These are phyloP conservation scores for Choloepus didactylus DNA, from an alignment of 2,797 vertebrate genomes.

Conservation along the genomic window DNA sequence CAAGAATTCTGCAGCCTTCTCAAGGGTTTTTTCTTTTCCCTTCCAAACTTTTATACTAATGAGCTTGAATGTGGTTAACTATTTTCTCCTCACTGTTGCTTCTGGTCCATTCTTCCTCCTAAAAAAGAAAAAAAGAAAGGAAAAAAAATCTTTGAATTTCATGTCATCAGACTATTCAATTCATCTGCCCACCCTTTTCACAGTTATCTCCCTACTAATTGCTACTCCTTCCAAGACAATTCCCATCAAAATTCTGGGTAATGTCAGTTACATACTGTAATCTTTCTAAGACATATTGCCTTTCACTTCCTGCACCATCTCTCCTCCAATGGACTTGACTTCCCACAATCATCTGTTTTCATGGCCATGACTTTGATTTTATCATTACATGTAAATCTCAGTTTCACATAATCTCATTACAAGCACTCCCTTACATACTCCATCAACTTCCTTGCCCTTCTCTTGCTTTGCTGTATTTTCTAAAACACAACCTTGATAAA, in stretches of 20 bases:
- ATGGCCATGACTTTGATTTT: background rate
- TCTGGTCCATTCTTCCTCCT: too few relatives aligned
- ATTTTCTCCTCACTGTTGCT: background rate
- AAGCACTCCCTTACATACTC: background rate
- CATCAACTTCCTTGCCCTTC: background rate
- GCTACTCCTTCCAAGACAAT: background rate
- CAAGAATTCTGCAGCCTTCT: background rate
- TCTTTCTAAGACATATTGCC: background rate
- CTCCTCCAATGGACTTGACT: background rate
- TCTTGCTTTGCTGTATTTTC: background rate
- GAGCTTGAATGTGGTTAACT: background rate
- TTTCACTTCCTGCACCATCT: background rate
- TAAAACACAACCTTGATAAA: background rate
- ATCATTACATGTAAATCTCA: background rate
- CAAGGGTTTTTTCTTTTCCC: background rate
- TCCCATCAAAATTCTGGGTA: background rate
- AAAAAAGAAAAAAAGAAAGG: too few relatives aligned
- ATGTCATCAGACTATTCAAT: background rate
- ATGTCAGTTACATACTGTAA: background rate
- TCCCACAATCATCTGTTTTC: background rate
- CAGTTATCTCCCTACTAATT: background rate
- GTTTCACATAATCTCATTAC: background rate
- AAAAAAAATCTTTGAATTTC: too few relatives aligned
- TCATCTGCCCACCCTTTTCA: background rate
- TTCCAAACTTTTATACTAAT: background rate